phyloP scores from a whole-genome alignment of 2,797 vertebrate genomes.

The Lacerta agilis region DNA sequence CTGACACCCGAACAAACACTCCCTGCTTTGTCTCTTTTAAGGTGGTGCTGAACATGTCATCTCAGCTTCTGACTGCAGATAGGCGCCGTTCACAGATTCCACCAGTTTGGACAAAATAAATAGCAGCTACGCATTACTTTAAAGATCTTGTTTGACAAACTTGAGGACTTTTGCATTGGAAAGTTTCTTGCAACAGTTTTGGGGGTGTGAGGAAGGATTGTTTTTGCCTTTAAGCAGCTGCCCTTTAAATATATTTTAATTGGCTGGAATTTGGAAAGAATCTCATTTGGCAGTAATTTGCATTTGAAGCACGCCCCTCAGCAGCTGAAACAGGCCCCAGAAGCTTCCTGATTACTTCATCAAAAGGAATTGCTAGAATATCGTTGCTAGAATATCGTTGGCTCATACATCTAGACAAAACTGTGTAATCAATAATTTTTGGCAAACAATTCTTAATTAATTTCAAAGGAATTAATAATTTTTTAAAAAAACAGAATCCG shows the following conservation, averaged over 20 bases:
- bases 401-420: slow-evolving; percentile 71
- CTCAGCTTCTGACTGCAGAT: slow-evolving; percentile 64
- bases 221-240: slow-evolving; percentile 73
- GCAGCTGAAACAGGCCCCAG: slow-evolving; percentile 85
- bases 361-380: slow-evolving; percentile 77
- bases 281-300: slow-evolving; percentile 86
- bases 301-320: slow-evolving; percentile 85
- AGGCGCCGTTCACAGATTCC: slow-evolving; percentile 67
- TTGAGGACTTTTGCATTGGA: slow-evolving; percentile 69
- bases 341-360: slow-evolving; percentile 79
- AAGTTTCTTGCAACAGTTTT: slow-evolving; percentile 64
- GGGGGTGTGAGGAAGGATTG: slow-evolving; percentile 46
- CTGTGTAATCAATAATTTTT: slow-evolving; percentile 75
- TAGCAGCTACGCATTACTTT: slow-evolving; percentile 56
- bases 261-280: slow-evolving; percentile 82
- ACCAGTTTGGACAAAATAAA: slow-evolving; percentile 43
- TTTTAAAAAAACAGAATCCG: neutral
- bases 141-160: slow-evolving; percentile 67
- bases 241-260: slow-evolving; percentile 84
- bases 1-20: slow-evolving; percentile 78
- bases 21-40: slow-evolving; percentile 72
- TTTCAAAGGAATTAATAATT: slow-evolving; percentile 41
- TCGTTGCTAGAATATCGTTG: slow-evolving; percentile 71
- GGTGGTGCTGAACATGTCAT: slow-evolving; percentile 76
- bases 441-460: slow-evolving; percentile 67